Evolutionary conservation across 2,888 invertebrate species (phyloP), one percentile per base, ranked within the genome.

Genomic region (Cryptocephalus moraei): DNA sequence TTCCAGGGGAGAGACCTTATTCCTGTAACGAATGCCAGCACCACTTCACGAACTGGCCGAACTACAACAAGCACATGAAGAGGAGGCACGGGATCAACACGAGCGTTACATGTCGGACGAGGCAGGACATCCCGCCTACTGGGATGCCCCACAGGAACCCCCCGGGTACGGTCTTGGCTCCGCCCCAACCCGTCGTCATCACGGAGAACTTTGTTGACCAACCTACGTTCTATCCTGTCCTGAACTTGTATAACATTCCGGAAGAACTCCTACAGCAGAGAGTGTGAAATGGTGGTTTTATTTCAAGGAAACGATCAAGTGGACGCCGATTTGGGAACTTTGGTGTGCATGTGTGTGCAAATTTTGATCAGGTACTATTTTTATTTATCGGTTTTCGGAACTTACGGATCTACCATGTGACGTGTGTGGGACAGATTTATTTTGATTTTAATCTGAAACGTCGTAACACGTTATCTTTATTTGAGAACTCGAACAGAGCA

Each of bases 61-160:
- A 87, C 68, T 86, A 85, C 59, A 86, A 86, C 59, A 87, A 87
- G 58, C 87, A 87, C 62, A 85, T 86, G 82, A 86, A 85, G 67
- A 70, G 86, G 31, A 72, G 85, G 32, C 86, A 86, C 52, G 80
- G 80, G 33, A 71, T 72, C 45, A 70, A 72, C 54, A 72, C 72
- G 2, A 70, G 70, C 52, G 71, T 71, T 1, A 69, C 69, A 4
- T 69, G 68, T 12, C 60, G 72, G 13, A 72, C 71, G 47, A 66
- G 68, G 32, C 71, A 71, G 54, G 65, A 64, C 32, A 72, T 71
- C 50, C 72, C 72, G 32, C 71, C 71, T 1, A 70, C 71, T 4
- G 71, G 71, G 9, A 70, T 68, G 68, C 43, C 43, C 10, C 66
- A 70, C 48, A 55, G 70, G 14, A 71, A 71, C 53, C 70, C 71